Base-by-base conservation (phyloP, 2,888 invertebrate species). In the Bombyx huttoni region DNA sequence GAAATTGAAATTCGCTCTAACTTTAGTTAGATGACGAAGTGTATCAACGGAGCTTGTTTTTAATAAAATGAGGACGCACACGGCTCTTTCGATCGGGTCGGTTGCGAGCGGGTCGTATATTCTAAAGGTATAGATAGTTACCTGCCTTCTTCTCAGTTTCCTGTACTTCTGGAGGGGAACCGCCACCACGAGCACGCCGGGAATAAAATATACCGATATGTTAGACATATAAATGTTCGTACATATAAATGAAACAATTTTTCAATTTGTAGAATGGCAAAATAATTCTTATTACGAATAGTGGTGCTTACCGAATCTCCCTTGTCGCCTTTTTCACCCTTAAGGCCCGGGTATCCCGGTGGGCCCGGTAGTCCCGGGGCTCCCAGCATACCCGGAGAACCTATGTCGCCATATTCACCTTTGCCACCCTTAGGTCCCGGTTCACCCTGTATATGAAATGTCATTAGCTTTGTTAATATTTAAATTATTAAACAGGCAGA, bases 361-460 rank as follows among this genome's bases (percentile, higher is more conserved):
- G 94, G 94, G 52, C 94, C 94, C 8, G 93, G 93, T 60, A 94
- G 78, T 24, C 97, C 97, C 13, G 98, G 97, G 40, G 97, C 96
- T 61, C 98, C 98, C 93, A 98, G 95, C 68, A 97, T 91, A 55
- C 98, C 98, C 10, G 98, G 96, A 8, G 96, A 96, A 49, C 97
- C 97, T 78, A 97, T 96, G 74, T 96, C 96, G 9, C 97, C 97
- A 74, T 94, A 94, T 71, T 95, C 95, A 52, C 96, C 96, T 70
- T 95, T 94, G 61, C 94, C 94, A 49, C 98, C 98, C 70, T 96
- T 96, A 7, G 94, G 94, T 14, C 97, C 97, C 64, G 92, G 90
- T 68, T 92, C 91, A 50, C 97, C 97, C 91, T 94, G 81, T 0
- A 72, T 75, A 40, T 10, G 1, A 40, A 24, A 5, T 5, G 5